Evolutionary conservation across 1,140 invertebrate genomes (phyloP).

Genomic region (Monomorium pharaonis): DNA sequence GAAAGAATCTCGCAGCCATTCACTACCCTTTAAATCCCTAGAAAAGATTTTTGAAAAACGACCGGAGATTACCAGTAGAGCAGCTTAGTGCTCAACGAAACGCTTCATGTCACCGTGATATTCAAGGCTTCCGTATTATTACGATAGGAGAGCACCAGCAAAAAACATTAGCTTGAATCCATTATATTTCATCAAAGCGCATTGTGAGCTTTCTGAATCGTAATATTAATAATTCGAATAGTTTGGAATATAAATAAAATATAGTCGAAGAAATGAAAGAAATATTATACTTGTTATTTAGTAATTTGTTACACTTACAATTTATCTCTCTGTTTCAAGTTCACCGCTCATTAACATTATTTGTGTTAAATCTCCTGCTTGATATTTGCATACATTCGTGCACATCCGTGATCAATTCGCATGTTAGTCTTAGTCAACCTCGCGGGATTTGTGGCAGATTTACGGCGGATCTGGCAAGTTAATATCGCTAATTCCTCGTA

Average conservation of each 20-base stretch:
- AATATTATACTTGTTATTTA: background rate
- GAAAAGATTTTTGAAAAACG: slow-evolving; percentile 28
- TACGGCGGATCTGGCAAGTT: slow-evolving; percentile 62
- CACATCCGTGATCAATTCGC: slow-evolving; percentile 71
- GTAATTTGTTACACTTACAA: background rate
- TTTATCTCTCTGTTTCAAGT: background rate
- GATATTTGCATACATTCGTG: background rate
- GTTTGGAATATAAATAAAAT: background rate
- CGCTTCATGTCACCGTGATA: slow-evolving; percentile 14
- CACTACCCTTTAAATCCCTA: slow-evolving; percentile 1
- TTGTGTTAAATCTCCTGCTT: background rate
- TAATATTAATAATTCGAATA: background rate
- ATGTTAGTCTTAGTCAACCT: slow-evolving; percentile 68
- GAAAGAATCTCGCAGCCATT: background rate
- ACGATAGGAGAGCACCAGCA: background rate
- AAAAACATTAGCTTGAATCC: slow-evolving; percentile 12
- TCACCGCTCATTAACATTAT: background rate
- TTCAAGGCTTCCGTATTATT: background rate
- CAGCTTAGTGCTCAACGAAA: slow-evolving; percentile 21
- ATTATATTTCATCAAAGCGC: background rate
- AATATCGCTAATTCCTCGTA: slow-evolving; percentile 79
- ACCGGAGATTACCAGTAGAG: slow-evolving; percentile 17
- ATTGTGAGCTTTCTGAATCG: background rate
- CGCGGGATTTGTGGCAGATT: slow-evolving; percentile 46
- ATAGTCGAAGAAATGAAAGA: background rate